Percentiles rank a stretch among this genome's conserved stretches.
Conservation (phyloP, 64 coral and sea anemone species). For the Montipora capricornis region DNA sequence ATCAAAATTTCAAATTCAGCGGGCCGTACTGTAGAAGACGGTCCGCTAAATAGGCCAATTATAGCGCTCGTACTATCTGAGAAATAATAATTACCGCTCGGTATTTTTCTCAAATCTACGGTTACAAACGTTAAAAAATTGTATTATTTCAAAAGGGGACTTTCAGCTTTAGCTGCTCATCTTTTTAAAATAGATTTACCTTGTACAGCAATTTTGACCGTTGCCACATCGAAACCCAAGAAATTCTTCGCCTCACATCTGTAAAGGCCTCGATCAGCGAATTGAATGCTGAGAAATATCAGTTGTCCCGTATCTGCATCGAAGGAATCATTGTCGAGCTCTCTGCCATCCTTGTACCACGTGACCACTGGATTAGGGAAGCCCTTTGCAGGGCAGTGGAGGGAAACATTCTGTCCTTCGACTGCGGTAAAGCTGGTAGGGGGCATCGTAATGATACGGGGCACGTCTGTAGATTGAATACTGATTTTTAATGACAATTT, state of each 20-base stretch:
- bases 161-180: no score
- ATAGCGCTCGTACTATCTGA: no score
- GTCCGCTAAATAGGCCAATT: no score
- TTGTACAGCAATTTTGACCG: conserved; percentile 57
- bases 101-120: no score
- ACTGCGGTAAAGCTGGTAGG: conserved; percentile 19
- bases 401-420: conserved; percentile 50
- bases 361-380: conserved; percentile 75
- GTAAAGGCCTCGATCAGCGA: conserved; percentile 69
- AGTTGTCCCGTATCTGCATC: conserved; percentile 51
- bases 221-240: conserved; percentile 35
- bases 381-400: conserved; percentile 61
- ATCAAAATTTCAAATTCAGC: no score
- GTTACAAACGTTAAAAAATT: no score
- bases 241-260: conserved; percentile 76
- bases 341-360: conserved; percentile 61
- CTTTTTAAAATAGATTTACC: conserved; percentile 18
- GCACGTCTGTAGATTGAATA: conserved; percentile 21
- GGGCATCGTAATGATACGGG: conserved; percentile 33
- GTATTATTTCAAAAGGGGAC: no score
- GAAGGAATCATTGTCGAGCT: conserved; percentile 24
- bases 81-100: no score
- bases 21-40: no score
- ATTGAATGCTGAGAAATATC: conserved; percentile 54
- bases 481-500: no score